Percentiles rank a stretch among this genome's conserved stretches.
phyloP scores from a whole-genome alignment of 2,113 vertebrate genomes.

The Pelusios castaneus region DNA sequence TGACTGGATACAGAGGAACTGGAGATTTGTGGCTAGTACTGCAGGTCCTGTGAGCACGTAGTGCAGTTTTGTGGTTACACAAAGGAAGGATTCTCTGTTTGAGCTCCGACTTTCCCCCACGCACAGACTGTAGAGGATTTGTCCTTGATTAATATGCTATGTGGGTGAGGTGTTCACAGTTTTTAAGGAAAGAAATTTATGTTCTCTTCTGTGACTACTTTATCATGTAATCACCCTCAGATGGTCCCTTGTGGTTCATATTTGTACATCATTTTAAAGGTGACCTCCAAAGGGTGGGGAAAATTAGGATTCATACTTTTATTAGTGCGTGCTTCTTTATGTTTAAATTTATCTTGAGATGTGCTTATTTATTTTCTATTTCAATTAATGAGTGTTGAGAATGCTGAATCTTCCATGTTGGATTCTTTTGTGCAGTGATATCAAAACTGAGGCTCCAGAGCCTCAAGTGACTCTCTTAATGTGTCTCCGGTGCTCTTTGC shows the following conservation, averaged over 20 bases:
- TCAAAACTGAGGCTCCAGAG: no score
- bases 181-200: rapidly evolving
- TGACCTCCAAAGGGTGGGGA: rapidly evolving
- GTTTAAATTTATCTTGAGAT: not conserved
- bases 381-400: not conserved
- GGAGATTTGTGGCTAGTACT: no score
- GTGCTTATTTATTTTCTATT: rapidly evolving
- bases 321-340: rapidly evolving
- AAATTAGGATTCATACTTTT: rapidly evolving
- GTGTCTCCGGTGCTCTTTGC: no score
- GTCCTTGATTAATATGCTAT: not conserved
- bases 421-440: not conserved
- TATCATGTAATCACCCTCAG: conserved; percentile 3
- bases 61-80: not conserved
- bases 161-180: rapidly evolving
- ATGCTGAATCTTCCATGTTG: rapidly evolving
- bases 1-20: no score
- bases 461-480: no score
- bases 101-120: not conserved
- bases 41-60: not conserved
- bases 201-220: rapidly evolving
- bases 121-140: not conserved
- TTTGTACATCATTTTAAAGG: not conserved
- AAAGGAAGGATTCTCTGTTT: not conserved
- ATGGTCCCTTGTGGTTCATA: conserved; percentile 42